phyloP scores from a whole-genome alignment of 2,888 invertebrate species.

The Petrolisthes manimaculis region DNA sequence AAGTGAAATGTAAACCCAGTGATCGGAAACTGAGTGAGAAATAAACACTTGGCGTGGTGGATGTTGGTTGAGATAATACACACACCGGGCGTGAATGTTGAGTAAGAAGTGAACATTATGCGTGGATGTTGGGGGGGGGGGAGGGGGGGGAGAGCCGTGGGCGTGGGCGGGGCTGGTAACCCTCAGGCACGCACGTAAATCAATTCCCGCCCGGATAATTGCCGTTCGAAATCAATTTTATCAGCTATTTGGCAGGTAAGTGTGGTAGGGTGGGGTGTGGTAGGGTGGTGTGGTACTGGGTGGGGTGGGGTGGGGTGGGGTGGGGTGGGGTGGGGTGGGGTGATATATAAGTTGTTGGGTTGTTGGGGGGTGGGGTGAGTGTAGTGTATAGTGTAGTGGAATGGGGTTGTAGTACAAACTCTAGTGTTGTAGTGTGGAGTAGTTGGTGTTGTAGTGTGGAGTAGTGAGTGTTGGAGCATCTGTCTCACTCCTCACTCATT shows the following conservation, averaged over 20 bases:
- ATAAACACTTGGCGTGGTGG: background rate
- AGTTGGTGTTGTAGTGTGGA: too few relatives aligned
- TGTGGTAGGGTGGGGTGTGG: background rate
- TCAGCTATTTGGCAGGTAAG: background rate
- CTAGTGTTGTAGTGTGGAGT: too few relatives aligned
- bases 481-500: too few relatives aligned
- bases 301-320: background rate
- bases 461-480: too few relatives aligned
- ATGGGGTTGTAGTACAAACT: too few relatives aligned
- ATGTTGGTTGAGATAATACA: background rate
- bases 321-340: too few relatives aligned
- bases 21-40: background rate
- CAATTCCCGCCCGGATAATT: conserved; percentile 8
- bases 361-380: too few relatives aligned
- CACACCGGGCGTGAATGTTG: background rate
- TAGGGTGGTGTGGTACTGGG: background rate
- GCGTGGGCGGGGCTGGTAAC: background rate
- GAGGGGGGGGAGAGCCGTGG: too few relatives aligned
- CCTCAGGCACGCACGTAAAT: background rate
- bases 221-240: conserved; percentile 25
- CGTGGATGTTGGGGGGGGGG: background rate
- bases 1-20: background rate
- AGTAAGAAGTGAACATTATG: background rate
- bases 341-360: too few relatives aligned
- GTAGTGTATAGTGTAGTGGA: too few relatives aligned